A percentile compares a stretch with the other conserved stretches of the same genome.
These are phyloP conservation scores for Noctua comes DNA, from an alignment of 2,888 invertebrate genomes.

Conservation along the genomic window DNA sequence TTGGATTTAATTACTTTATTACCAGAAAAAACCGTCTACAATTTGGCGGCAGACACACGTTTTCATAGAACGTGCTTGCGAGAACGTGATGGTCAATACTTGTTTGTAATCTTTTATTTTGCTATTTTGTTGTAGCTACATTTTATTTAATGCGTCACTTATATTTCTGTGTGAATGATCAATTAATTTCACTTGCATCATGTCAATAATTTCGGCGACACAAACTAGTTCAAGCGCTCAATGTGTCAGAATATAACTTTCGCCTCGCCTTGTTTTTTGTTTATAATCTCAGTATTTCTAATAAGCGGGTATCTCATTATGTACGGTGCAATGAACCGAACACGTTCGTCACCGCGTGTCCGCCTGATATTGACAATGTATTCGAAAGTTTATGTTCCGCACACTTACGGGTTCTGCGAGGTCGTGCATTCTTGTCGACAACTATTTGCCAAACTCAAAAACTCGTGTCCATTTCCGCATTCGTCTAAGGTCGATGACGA, in stretches of 20 bases:
- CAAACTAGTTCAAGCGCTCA: slow-evolving; percentile 76
- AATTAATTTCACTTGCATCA: slow-evolving; percentile 67
- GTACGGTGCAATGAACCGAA: slow-evolving; percentile 69
- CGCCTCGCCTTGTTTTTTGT: slow-evolving; percentile 70
- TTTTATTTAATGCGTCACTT: slow-evolving; percentile 46
- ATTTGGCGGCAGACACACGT: slow-evolving; percentile 13
- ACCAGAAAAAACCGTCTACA: slow-evolving; percentile 12
- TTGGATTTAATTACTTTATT: slow-evolving; percentile 11
- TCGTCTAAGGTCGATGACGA: slow-evolving; percentile 54
- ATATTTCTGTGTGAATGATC: slow-evolving; percentile 68
- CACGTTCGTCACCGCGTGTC: slow-evolving; percentile 66
- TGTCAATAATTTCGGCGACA: slow-evolving; percentile 66
- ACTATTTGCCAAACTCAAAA: slow-evolving; percentile 64
- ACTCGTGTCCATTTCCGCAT: slow-evolving; percentile 62
- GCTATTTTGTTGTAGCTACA: slow-evolving; percentile 8
- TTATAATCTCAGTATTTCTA: slow-evolving; percentile 61
- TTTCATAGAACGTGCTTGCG: slow-evolving; percentile 27
- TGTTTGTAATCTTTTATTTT: slow-evolving; percentile 30
- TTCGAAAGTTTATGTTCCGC: slow-evolving; percentile 85
- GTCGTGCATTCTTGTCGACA: slow-evolving; percentile 73
- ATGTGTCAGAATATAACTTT: slow-evolving; percentile 79
- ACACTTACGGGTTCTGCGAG: slow-evolving; percentile 78
- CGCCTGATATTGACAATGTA: slow-evolving; percentile 82
- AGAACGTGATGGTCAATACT: slow-evolving; percentile 32
- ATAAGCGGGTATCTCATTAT: slow-evolving; percentile 57